phyloP scores from a whole-genome alignment of 1,140 invertebrate species.

The Geopemphigus sp. region DNA sequence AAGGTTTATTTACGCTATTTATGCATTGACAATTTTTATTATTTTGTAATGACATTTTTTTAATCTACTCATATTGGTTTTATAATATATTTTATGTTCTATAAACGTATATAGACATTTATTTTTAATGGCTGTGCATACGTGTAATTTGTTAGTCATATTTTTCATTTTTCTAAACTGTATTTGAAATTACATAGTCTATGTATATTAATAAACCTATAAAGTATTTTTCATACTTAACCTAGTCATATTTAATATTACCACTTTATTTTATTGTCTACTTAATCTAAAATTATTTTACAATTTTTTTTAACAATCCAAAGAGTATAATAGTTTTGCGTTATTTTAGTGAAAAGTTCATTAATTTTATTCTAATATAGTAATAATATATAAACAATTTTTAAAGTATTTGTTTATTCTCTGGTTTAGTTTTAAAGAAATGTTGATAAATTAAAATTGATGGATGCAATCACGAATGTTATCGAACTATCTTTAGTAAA shows the following conservation, averaged over 20 bases:
- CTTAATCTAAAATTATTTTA: not conserved
- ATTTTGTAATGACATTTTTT: not conserved
- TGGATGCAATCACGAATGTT: not conserved
- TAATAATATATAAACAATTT: not conserved
- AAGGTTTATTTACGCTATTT: not conserved
- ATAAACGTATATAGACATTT: not conserved
- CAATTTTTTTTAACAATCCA: too few species aligned
- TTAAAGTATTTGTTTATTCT: not conserved
- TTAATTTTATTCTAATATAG: not conserved
- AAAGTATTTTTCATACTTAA: conserved; percentile 20
- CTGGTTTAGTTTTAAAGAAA: not conserved
- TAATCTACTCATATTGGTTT: not conserved
- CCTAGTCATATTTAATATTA: conserved; percentile 13
- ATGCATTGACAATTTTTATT: conserved; percentile 9
- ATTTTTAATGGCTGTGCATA: conserved; percentile 37
- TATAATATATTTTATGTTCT: not conserved
- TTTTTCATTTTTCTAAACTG: conserved; percentile 4
- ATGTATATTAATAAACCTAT: conserved; percentile 9
- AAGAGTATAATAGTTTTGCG: too few species aligned
- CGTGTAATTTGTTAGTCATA: conserved; percentile 13
- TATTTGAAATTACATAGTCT: not conserved
- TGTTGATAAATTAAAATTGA: not conserved
- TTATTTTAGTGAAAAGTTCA: not conserved
- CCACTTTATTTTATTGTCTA: not conserved
- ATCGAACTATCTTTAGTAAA: not conserved